Evolutionary conservation across 2,888 invertebrate genomes (phyloP), one percentile per base, ranked within the genome.

Genomic region (Pemphredon lugubris): DNA sequence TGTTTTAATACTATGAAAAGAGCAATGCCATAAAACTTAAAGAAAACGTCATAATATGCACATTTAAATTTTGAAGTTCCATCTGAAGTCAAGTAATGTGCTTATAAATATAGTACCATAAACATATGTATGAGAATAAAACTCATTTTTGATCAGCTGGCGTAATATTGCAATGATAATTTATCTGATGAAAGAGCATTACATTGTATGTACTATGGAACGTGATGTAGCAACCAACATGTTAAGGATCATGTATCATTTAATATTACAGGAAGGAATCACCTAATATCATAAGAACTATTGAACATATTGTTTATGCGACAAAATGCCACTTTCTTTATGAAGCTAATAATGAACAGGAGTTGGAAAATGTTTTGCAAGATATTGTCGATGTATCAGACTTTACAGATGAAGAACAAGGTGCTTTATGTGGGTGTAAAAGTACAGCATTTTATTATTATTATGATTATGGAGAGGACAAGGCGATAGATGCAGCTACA

Each of bases 281-380:
- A n/a, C 0, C 2, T 44, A 14, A 11, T 1, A 39, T n/a, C 6
- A 23, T 39, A 47, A 50, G 32, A 13, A 32, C 26, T 7, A 16
- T 63, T 2, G 44, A 68, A 26, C 68, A 68, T 26, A 26, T 68
- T 18, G 50, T 51, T 23, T 26, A 51, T 9, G 34, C 68, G 9
- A 63, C 68, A 30, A 51, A 63, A 32, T 63, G 50, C 13, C 50
- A 57, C 21, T 7, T 40, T 11, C 32, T 63, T 0, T 63, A 57
- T 21, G 50, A 63, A 0, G 2, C 1, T 6, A 9, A 63, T 9
- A n/a, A 45, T 4, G 9, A 39, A 6, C 9, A 47, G 9, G 34
- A 11, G 9, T 2, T 53, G 5, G 7, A 63, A 16, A 26, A 45
- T 0, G 45, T 57, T 16, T 40, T 57, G 6, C 2, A 40, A 7